Evolutionary conservation across 2,797 vertebrate genomes (phyloP), one percentile per base, ranked within the genome.

Genomic region (Aeoliscus strigatus): DNA sequence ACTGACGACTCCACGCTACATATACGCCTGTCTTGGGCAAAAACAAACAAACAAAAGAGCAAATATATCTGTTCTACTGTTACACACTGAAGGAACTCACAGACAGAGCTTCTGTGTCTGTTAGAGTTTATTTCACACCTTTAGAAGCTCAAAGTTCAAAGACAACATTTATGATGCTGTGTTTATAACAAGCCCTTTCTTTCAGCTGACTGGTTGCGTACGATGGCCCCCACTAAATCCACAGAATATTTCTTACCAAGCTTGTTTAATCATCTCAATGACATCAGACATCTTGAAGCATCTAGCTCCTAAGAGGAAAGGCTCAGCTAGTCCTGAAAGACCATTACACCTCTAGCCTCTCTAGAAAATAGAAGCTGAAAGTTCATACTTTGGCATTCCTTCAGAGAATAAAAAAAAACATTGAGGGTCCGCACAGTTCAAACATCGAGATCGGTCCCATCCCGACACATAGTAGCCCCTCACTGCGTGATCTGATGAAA

Each of bases 281-380:
- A 76, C 68, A 77, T 45, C 41, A 56, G 63, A 56, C 33, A 31
- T 58, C 36, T 39, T 29, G 21, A 25, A 41, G 52, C 64, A 51
- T 16, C 2, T 6, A 41, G 36, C 53, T 54, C 60, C 45, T 51
- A 36, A 54, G 60, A 73, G 51, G 63, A 65, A 63, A 45, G 49
- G 60, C 65, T 75, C 62, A 74, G 78, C 74, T 52, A 49, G 61
- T 72, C 59, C 64, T 78, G 66, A 83, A 62, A 77, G 68, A 64
- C 56, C 9, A 11, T 55, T 38, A 56, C 64, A 66, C 54, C 47
- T 45, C 42, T 41, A 29, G 37, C 46, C 61, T 60, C 32, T 62
- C 13, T 12, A 44, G 66, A 72, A 75, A 57, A 69, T 74, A 45
- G 80, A 59, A 81, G 75, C 46, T 49, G 70, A 75, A 81, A 80